Percentiles rank a stretch among this genome's conserved stretches.
These are phyloP conservation scores for rat (Rattus norvegicus) DNA, from an alignment of 2,113 vertebrate species.

Conservation along the genomic window DNA sequence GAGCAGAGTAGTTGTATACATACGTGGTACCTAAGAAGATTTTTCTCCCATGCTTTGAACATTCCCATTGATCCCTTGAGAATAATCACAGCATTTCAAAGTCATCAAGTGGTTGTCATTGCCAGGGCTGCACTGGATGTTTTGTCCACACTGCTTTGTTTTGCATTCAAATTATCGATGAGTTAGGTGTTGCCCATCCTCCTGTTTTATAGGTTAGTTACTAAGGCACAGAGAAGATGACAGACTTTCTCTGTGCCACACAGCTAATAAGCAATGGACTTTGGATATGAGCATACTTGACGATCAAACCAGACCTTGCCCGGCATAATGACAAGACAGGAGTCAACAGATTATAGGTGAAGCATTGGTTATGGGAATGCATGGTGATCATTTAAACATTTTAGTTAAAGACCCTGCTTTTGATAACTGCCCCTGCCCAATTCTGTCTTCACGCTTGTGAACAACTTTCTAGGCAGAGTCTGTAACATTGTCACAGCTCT, in stretches of 20 bases:
- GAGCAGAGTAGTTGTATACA: conserved; percentile 63
- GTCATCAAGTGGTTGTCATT: neutral
- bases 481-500: accelerated
- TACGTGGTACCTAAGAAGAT: conserved; percentile 65
- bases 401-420: neutral
- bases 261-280: neutral
- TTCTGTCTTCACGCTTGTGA: neutral
- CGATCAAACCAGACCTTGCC: neutral
- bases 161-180: neutral
- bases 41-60: neutral
- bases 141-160: neutral
- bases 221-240: neutral
- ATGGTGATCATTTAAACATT: neutral
- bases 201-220: conserved; percentile 18
- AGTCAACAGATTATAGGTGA: conserved; percentile 11
- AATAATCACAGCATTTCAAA: neutral
- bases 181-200: neutral
- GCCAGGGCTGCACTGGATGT: neutral
- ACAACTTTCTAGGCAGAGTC: neutral
- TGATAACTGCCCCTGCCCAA: conserved; percentile 1
- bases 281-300: neutral
- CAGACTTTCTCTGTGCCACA: neutral
- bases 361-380: neutral
- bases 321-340: neutral
- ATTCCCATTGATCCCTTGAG: conserved; percentile 36